A percentile compares a stretch with the other conserved stretches of the same genome.
These are phyloP conservation scores for Alviniconcha marisindica DNA, from an alignment of 1,140 invertebrate species.

Conservation along the genomic window DNA sequence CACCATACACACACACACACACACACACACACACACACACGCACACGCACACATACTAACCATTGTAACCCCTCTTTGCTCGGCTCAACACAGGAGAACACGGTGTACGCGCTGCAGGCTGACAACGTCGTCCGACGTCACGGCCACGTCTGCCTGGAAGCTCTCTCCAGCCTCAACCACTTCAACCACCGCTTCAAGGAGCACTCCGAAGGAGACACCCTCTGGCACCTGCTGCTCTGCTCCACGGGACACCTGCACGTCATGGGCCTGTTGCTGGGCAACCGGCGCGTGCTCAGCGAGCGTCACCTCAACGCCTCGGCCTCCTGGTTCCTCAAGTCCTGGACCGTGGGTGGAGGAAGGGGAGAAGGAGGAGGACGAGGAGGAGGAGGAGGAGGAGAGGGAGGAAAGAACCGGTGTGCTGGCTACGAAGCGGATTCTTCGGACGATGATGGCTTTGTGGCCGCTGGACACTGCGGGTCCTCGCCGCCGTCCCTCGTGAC, in stretches of 20 bases:
- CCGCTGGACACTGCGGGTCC: no score
- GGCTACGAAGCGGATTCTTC: no score
- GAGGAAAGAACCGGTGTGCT: no score
- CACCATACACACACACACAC: background rate
- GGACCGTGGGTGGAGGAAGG: background rate
- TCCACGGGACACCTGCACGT: constrained; percentile 16
- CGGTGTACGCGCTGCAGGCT: background rate
- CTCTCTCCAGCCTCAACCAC: constrained; percentile 24
- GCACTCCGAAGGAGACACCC: background rate
- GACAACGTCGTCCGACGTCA: constrained; percentile 1
- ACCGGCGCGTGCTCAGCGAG: background rate
- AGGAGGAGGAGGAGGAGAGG: no score
- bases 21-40: background rate
- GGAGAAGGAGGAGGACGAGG: no score
- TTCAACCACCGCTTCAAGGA: constrained; percentile 5
- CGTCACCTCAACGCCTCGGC: background rate
- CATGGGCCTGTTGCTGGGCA: background rate
- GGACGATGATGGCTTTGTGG: no score
- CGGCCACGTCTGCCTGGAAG: constrained; percentile 10
- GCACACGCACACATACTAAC: background rate
- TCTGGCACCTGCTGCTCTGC: constrained; percentile 20
- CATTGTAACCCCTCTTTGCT: background rate
- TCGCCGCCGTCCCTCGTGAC: background rate
- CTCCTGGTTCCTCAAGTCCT: constrained; percentile 14
- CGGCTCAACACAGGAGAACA: background rate